These are phyloP conservation scores for Nesoenas mayeri DNA, from an alignment of 2,113 vertebrate species.

Conservation along the genomic window DNA sequence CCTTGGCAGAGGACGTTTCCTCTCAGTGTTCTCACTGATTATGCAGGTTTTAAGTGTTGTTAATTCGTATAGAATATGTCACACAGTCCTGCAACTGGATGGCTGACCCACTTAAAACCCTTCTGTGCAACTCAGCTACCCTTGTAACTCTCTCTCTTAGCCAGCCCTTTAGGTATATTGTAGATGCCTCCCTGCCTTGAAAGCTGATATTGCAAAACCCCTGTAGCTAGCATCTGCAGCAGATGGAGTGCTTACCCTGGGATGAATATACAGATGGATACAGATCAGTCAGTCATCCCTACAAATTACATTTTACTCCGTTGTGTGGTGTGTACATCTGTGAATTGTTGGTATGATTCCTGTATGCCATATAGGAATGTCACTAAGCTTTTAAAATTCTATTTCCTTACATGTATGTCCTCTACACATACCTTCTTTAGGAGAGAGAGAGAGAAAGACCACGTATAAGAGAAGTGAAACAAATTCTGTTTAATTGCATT, in stretches of 20 bases:
- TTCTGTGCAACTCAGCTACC: background rate
- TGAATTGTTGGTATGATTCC: background rate
- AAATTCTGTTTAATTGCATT: background rate
- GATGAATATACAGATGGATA: constrained; percentile 26
- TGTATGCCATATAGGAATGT: background rate
- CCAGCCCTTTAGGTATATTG: background rate
- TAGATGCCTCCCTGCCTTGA: constrained; percentile 2
- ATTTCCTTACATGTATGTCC: background rate
- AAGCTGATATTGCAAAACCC: background rate
- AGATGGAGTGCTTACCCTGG: constrained; percentile 53
- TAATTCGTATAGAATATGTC: constrained; percentile 32
- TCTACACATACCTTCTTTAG: background rate
- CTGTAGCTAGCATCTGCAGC: constrained; percentile 36
- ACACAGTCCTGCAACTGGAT: constrained; percentile 21
- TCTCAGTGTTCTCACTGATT: background rate
- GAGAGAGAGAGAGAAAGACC: background rate
- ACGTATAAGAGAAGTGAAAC: background rate
- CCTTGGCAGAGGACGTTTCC: background rate
- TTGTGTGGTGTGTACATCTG: constrained; percentile 20
- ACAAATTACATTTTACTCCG: constrained; percentile 52
- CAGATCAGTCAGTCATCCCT: constrained; percentile 26
- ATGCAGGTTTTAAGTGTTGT: constrained; percentile 33
- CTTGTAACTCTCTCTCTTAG: background rate
- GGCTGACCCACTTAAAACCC: constrained; percentile 29
- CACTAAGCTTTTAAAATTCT: background rate